Evolutionary conservation across 2,888 invertebrate species (phyloP).

Genomic region (Drosophila pullipes): DNA sequence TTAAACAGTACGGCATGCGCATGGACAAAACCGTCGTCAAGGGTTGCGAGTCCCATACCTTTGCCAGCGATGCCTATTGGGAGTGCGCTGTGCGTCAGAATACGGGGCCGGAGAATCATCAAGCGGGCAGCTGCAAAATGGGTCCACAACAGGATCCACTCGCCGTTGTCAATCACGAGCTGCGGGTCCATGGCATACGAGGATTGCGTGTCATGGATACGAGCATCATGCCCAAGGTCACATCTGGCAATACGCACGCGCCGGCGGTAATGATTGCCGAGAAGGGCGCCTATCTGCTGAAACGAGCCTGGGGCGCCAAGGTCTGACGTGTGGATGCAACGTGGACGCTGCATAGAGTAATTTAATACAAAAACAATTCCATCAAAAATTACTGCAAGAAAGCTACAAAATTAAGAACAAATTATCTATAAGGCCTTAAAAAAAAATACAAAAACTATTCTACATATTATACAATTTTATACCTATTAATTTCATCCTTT

Average conservation of each 20-base stretch:
- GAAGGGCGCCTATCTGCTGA: slow-evolving; percentile 86
- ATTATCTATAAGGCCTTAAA: slow-evolving; percentile 60
- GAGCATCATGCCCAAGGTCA: slow-evolving; percentile 92
- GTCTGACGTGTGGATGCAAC: slow-evolving; percentile 83
- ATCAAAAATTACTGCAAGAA: slow-evolving; percentile 42
- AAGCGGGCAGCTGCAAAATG: slow-evolving; percentile 94
- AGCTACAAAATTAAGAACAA: slow-evolving; percentile 56
- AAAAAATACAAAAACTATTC: slow-evolving; percentile 28
- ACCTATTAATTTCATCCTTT: slow-evolving; percentile 12
- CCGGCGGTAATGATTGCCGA: slow-evolving; percentile 93
- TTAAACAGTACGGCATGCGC: slow-evolving; percentile 90
- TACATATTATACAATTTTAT: slow-evolving; percentile 24
- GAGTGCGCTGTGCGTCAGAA: slow-evolving; percentile 89
- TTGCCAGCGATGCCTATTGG: slow-evolving; percentile 91
- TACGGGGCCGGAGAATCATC: slow-evolving; percentile 93
- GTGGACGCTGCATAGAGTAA: slow-evolving; percentile 85
- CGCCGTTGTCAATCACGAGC: slow-evolving; percentile 91
- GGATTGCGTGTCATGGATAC: slow-evolving; percentile 91
- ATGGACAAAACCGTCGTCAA: slow-evolving; percentile 90
- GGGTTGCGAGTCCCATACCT: slow-evolving; percentile 91
- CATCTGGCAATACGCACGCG: slow-evolving; percentile 92
- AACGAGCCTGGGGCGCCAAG: slow-evolving; percentile 85
- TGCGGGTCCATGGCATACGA: slow-evolving; percentile 88
- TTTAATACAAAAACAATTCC: slow-evolving; percentile 68
- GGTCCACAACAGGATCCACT: slow-evolving; percentile 89